Evolutionary conservation across 2,113 vertebrate genomes (phyloP), one percentile per base, ranked within the genome.

Genomic region (Sorex araneus): DNA sequence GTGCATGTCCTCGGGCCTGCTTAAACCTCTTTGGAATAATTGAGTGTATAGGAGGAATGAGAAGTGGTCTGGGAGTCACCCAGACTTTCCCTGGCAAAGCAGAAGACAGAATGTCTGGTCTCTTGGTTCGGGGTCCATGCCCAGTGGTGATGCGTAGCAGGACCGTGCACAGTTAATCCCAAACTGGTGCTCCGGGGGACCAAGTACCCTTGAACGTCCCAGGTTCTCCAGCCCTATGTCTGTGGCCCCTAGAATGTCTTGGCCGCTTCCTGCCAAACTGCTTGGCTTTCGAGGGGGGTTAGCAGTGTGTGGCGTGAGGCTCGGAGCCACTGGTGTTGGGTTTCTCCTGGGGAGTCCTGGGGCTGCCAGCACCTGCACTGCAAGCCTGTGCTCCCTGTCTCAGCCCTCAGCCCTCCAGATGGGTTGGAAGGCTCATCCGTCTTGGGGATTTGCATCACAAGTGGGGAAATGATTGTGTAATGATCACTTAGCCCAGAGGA

Each of bases 381-480:
- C 15, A 18, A 16, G 54, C 54, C 57, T 23, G 21, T 23, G 2
- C 21, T 60, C 18, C 18, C 13, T 54, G 54, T 19, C 54, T 54
- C 18, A 54, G 57, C 57, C 57, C 57, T 60, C 19, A 23, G 19
- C 57, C 4, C 57, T 60, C 18, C 57, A 23, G 57, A 60, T 71
- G 36, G 13, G 87, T 95, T 93, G 91, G 34, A 80, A 45, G 2
- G 83, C 25, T 1, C 67, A 64, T 63, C 9, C 0, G 1, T 95
- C 12, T 94, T 27, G 60, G 36, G 91, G 76, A 60, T 80, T 94
- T 93, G 60, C 12, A 19, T 87, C 36, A 69, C 67, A 54, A 2
- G 2, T 89, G 73, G 27, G 34, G 87, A 94, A 84, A 40, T 82
- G 87, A 94, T 63, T 82, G 85, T 95, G 86, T 86, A 36, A 32